Evolutionary conservation across 1,140 invertebrate species (phyloP), one percentile per base, ranked within the genome.

Genomic region (Drosophila suzukii): DNA sequence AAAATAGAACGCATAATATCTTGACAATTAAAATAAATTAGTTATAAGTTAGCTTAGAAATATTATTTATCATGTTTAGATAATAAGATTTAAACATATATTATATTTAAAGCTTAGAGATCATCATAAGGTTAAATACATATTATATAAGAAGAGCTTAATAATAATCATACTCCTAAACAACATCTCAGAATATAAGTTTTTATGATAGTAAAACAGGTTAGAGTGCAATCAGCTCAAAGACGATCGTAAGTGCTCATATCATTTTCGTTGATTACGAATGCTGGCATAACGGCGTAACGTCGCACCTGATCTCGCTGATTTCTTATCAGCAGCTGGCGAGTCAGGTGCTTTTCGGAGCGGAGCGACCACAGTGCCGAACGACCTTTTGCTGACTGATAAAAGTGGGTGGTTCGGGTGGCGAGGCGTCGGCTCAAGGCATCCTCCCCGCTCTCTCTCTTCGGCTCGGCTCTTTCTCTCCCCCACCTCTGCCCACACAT

Each of bases 301-400:
- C 50, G 38, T 34, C 54, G 38, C 70, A 76, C 72, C 63, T 79
- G 81, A 84, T 85, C 81, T 77, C 76, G 76, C 55, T 53, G 63
- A 75, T 67, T 58, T 58, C 43, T 58, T 63, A 66, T 70, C 51
- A 36, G 53, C 38, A 58, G 39, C 55, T 6, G 55, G 49, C 39
- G 27, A 85, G 81, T 81, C 82, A 86, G 82, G 83, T 85, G 82
- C 75, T 85, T 67, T 44, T 47, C 50, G 38, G 27, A 56, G 54
- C 61, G 72, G 58, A 73, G 46, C 75, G 44, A 76, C 82, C 71
- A 66, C 75, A 78, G 78, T 72, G 83, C 76, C 72, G 79, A 83
- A 86, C 83, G 83, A 88, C 83, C 83, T 86, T 88, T 86, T 79
- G 83, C 75, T 86, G 78, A 82, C 82, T 86, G 83, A 86, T 82